phyloP scores from a whole-genome alignment of 2,888 invertebrate species.

The Cecidostiba fungosa region DNA sequence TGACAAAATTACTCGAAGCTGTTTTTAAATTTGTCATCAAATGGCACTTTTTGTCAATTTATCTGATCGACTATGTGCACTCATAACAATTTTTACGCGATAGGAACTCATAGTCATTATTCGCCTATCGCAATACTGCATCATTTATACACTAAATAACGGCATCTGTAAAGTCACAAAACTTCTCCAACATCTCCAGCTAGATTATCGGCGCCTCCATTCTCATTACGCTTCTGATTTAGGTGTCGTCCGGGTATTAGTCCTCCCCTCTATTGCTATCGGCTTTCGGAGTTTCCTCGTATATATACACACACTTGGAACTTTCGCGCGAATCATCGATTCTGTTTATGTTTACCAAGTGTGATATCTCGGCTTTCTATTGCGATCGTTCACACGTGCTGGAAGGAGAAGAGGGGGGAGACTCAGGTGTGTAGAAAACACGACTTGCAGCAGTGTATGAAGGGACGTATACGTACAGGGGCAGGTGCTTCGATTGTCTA shows the following conservation, averaged over 20 bases:
- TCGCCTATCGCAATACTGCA: neutral
- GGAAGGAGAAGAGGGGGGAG: neutral
- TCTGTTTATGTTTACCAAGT: neutral
- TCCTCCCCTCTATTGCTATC: neutral
- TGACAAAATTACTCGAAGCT: too few relatives aligned
- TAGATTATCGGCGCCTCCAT: neutral
- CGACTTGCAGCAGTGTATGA: neutral
- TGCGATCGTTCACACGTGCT: neutral
- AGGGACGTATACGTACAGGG: neutral
- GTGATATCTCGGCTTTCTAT: neutral
- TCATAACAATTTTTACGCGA: too few relatives aligned
- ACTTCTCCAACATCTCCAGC: neutral
- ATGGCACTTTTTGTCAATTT: too few relatives aligned
- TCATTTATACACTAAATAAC: neutral
- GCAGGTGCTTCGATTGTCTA: neutral
- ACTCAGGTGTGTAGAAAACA: neutral
- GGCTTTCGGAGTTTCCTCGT: neutral
- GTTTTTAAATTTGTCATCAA: too few relatives aligned
- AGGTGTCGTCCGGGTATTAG: neutral
- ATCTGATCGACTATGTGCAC: too few relatives aligned
- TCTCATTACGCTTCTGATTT: neutral
- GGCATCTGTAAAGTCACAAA: neutral
- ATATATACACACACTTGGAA: neutral
- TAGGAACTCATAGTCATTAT: neutral
- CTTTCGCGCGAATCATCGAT: slow-evolving; percentile 2